Evolutionary conservation across 2,797 vertebrate species (phyloP), one percentile per base, ranked within the genome.

Genomic region (Poecilia picta): DNA sequence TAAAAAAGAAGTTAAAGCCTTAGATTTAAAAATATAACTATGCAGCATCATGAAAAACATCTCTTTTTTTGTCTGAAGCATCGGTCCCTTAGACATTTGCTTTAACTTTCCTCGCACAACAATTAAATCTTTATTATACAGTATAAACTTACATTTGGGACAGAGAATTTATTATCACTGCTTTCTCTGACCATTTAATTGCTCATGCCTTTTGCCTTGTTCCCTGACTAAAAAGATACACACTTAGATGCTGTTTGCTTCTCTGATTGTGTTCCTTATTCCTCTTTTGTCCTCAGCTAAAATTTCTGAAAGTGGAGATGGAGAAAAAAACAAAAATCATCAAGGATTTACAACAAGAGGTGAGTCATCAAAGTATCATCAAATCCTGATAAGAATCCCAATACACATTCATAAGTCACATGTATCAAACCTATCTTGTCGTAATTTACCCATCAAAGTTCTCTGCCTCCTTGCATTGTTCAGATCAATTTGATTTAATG

Each of bases 321-420:
- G 98, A 99, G 93, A 98, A 97, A 91, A 99, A 99, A 88, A 98
- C 92, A 87, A 99, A 97, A 96, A 98, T 99, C 93, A 98, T 99
- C 87, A 97, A 98, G 89, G 98, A 99, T 93, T 96, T 99, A 76
- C 98, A 99, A 87, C 98, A 98, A 16, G 98, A 99, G 97, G 98
- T 99, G 95, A 96, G 95, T 80, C 53, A 62, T 46, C 36, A 70
- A 70, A 5, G 10, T 23, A 39, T 82, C 11, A 41, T 77, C 72
- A 76, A 16, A 72, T 12, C 33, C 11, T 75, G 33, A 5, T 49
- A 36, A 77, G 11, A 72, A 41, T 71, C 23, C 31, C 41, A 74
- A 20, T 33, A 16, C 25, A 57, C 12, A 16, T 23, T 70, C 28
- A 47, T 10, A 11, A 77, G 31, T 8, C 78, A 31, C 43, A 36